Evolutionary conservation across 1,140 invertebrate genomes (phyloP).

Genomic region (Aphidius ervi): DNA sequence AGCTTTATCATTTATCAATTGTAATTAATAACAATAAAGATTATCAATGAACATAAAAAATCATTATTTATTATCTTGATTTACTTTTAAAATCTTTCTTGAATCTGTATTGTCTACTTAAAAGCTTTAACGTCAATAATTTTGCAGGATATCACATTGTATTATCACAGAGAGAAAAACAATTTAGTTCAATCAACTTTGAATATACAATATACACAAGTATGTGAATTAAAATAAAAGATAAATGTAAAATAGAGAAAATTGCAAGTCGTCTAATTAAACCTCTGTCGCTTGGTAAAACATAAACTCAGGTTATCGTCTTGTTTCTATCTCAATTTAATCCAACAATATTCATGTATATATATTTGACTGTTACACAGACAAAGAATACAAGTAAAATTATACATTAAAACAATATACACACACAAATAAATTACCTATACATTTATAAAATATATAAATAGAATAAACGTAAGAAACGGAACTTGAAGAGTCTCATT

Average conservation of each 20-base stretch:
- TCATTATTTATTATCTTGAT: no score
- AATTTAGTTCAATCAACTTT: slow-evolving; percentile 55
- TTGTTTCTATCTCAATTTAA: slow-evolving; percentile 37
- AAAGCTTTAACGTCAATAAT: background rate
- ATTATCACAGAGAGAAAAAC: slow-evolving; percentile 39
- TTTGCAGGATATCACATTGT: slow-evolving; percentile 14
- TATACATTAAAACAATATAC: background rate
- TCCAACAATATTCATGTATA: slow-evolving; percentile 13
- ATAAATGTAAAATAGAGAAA: slow-evolving; percentile 37
- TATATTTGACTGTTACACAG: slow-evolving; percentile 8
- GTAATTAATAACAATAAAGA: no score
- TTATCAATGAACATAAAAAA: no score
- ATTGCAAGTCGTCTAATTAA: slow-evolving; percentile 53
- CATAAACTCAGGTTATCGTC: slow-evolving; percentile 51
- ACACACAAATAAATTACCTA: background rate
- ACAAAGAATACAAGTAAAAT: background rate
- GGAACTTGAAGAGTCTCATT: slow-evolving; percentile 50
- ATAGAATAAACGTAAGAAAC: slow-evolving; percentile 14
- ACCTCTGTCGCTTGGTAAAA: slow-evolving; percentile 43
- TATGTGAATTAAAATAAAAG: slow-evolving; percentile 18
- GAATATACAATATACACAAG: no score
- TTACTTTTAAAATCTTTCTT: no score
- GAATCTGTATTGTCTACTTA: background rate
- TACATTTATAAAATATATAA: slow-evolving; percentile 8
- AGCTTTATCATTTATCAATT: no score